phyloP scores from a whole-genome alignment of 2,888 invertebrate genomes.

The Toxonevra muliebris region DNA sequence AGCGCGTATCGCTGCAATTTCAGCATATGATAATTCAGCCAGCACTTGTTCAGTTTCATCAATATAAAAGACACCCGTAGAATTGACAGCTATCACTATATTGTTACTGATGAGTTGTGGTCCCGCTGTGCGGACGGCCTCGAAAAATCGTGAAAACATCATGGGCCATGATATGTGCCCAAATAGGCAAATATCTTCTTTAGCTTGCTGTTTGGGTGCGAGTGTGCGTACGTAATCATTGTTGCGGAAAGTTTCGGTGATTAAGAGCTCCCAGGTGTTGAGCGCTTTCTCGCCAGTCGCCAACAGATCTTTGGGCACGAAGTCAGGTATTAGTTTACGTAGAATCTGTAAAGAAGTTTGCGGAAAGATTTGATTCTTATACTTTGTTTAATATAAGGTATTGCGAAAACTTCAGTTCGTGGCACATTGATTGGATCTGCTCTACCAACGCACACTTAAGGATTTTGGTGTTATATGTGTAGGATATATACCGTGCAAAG shows the following conservation, averaged over 20 bases:
- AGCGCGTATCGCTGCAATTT: slow-evolving; percentile 77
- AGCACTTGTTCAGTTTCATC: slow-evolving; percentile 92
- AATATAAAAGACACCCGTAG: slow-evolving; percentile 91
- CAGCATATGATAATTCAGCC: slow-evolving; percentile 85
- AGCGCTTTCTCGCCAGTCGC: slow-evolving; percentile 72
- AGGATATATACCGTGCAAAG: too few species aligned
- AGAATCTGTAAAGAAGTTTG: slow-evolving; percentile 44
- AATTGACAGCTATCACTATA: slow-evolving; percentile 92
- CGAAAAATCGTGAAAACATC: slow-evolving; percentile 92
- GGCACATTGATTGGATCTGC: too few species aligned
- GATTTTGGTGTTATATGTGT: too few species aligned
- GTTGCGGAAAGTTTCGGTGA: slow-evolving; percentile 76
- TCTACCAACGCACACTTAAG: too few species aligned
- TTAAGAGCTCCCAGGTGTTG: slow-evolving; percentile 77
- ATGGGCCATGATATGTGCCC: slow-evolving; percentile 94
- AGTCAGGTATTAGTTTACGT: slow-evolving; percentile 47
- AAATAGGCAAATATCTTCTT: slow-evolving; percentile 90
- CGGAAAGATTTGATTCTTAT: too few species aligned
- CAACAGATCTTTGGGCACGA: slow-evolving; percentile 57
- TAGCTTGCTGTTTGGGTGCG: slow-evolving; percentile 75
- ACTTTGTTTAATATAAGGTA: too few species aligned
- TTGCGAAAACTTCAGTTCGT: too few species aligned
- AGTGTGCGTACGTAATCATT: slow-evolving; percentile 77
- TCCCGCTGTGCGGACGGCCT: slow-evolving; percentile 82
- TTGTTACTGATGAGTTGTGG: slow-evolving; percentile 74